Evolutionary conservation across 2,113 vertebrate species (phyloP).

Genomic region (Paramisgurnus dabryanus): DNA sequence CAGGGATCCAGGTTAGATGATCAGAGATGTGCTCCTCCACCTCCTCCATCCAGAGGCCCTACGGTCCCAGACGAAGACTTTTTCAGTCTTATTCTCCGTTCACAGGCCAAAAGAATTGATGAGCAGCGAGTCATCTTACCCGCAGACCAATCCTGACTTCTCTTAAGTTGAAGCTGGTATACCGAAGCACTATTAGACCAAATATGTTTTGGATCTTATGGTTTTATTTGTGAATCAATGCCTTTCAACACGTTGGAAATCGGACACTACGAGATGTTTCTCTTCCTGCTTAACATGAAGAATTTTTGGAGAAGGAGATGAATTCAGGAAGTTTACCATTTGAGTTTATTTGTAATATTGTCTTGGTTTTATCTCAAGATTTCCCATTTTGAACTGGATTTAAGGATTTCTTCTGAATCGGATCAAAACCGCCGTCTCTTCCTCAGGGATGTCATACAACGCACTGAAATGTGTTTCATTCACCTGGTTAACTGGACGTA

Average conservation of each 20-base stretch:
- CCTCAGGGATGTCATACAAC: conserved; percentile 41
- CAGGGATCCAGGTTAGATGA: conserved; percentile 93
- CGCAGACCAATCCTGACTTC: conserved; percentile 70
- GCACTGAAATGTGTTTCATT: conserved; percentile 26
- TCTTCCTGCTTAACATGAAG: not conserved
- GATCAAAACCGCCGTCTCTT: not conserved
- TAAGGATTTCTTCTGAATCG: not conserved
- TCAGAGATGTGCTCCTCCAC: conserved; percentile 88
- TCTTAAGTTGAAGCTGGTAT: not conserved
- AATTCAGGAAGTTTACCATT: not conserved
- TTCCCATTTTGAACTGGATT: not conserved
- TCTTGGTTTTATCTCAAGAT: not conserved
- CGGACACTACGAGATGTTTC: not conserved
- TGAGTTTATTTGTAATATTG: not conserved
- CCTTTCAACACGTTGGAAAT: not conserved
- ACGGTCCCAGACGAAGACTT: conserved; percentile 97
- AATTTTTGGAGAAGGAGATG: conserved; percentile 1
- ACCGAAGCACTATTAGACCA: no score
- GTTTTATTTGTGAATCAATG: not conserved
- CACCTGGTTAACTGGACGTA: conserved; percentile 19
- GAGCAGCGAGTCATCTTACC: conserved; percentile 89
- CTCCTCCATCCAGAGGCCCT: conserved; percentile 75
- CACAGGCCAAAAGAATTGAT: conserved; percentile 92
- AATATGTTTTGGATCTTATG: not conserved
- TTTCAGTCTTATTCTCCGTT: conserved; percentile 90